Evolutionary conservation across 2,888 invertebrate genomes (phyloP).

Genomic region (Sipha maydis): DNA sequence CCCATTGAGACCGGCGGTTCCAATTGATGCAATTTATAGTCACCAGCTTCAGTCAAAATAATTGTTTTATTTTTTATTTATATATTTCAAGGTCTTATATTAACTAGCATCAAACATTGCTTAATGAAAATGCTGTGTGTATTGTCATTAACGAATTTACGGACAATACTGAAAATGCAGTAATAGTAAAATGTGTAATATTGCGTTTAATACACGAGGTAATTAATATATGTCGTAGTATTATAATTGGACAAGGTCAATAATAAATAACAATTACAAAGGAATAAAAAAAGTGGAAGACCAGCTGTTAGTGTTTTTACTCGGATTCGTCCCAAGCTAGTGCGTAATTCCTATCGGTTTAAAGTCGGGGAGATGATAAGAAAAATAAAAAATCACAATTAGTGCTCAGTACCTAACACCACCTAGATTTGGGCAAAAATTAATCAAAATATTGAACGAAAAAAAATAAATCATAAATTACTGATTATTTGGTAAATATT

Average conservation of each 20-base stretch:
- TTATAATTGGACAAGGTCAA: constrained; percentile 35
- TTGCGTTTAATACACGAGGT: neutral
- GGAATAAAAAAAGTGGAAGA: constrained; percentile 19
- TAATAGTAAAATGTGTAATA: neutral
- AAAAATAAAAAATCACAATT: too few relatives aligned
- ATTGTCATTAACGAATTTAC: constrained; percentile 12
- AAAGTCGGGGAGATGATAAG: neutral
- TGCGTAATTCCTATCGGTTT: constrained; percentile 4
- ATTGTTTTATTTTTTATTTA: constrained; percentile 10
- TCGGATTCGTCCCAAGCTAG: neutral
- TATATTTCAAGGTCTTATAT: constrained; percentile 16
- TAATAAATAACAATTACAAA: constrained; percentile 6
- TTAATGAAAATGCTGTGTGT: constrained; percentile 10
- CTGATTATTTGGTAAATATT: too few relatives aligned
- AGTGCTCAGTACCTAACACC: too few relatives aligned
- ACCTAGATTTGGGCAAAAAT: too few relatives aligned
- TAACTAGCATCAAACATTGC: constrained; percentile 3
- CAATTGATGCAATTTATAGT: neutral
- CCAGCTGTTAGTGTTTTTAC: neutral
- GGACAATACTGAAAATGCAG: constrained; percentile 18
- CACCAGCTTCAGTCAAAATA: constrained; percentile 1
- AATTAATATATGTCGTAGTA: neutral
- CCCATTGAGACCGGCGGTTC: neutral
- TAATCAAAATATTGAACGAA: too few relatives aligned
- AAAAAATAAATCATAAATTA: too few relatives aligned